These are phyloP conservation scores for Eupithecia inturbata DNA, from an alignment of 2,888 invertebrate genomes.

Conservation along the genomic window DNA sequence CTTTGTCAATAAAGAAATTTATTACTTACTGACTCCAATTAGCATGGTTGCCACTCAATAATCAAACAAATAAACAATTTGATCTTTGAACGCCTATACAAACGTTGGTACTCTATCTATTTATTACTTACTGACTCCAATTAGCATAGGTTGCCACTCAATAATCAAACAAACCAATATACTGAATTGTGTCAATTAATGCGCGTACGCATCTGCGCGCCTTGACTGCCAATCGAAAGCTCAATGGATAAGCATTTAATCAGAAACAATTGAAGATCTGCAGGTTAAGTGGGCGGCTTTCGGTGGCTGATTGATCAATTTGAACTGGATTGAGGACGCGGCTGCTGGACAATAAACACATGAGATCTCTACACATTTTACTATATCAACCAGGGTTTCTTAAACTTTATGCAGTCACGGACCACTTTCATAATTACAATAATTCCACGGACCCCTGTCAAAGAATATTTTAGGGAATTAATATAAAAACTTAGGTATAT, in stretches of 20 bases:
- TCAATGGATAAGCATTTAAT: conserved; percentile 53
- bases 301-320: conserved; percentile 1
- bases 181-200: conserved; percentile 24
- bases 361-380: neutral
- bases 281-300: conserved; percentile 38
- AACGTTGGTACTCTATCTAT: neutral
- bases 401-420: too few species aligned
- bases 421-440: too few species aligned
- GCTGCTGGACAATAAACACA: neutral
- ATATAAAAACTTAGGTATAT: too few species aligned
- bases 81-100: neutral
- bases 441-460: too few species aligned
- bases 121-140: neutral
- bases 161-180: conserved; percentile 18
- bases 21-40: too few species aligned
- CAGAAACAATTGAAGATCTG: conserved; percentile 34
- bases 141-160: conserved; percentile 14
- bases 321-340: neutral
- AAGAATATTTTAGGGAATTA: too few species aligned
- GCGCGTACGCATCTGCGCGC: conserved; percentile 34
- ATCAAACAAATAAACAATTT: neutral
- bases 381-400: too few species aligned
- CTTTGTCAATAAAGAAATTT: too few species aligned
- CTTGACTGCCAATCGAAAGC: conserved; percentile 46
- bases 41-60: too few species aligned